Evolutionary conservation across 1,140 invertebrate genomes (phyloP).

Genomic region (Galleria mellonella): DNA sequence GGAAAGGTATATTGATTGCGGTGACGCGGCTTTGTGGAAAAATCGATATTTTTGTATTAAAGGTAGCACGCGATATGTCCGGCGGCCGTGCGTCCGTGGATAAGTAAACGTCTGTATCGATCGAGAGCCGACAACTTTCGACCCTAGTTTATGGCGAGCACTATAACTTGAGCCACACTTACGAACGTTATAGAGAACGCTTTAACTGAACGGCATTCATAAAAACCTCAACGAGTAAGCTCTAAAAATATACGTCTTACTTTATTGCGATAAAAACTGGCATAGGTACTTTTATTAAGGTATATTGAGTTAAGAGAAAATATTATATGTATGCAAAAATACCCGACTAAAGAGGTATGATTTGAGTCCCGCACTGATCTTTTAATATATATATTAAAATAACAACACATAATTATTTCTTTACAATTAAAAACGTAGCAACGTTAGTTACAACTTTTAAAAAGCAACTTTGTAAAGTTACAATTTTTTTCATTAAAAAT

Average conservation of each 20-base stretch:
- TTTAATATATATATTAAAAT: no score
- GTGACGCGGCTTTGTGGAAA: slow-evolving; percentile 69
- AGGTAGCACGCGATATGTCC: slow-evolving; percentile 68
- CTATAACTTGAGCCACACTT: slow-evolving; percentile 48
- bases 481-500: no score
- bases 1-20: slow-evolving; percentile 73
- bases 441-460: no score
- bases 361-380: no score
- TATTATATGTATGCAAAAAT: slow-evolving; percentile 3
- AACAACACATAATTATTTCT: no score
- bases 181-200: slow-evolving; percentile 20
- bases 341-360: background rate
- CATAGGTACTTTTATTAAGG: slow-evolving; percentile 2
- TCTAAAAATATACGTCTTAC: slow-evolving; percentile 6
- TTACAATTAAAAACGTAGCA: no score
- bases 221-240: slow-evolving; percentile 18
- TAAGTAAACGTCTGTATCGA: slow-evolving; percentile 62
- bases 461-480: no score
- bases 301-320: background rate
- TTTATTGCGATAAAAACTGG: background rate
- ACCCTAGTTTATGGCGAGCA: slow-evolving; percentile 57
- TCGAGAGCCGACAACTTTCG: slow-evolving; percentile 47
- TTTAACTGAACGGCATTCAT: slow-evolving; percentile 25
- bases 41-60: slow-evolving; percentile 73
- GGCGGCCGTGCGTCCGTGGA: slow-evolving; percentile 51